Evolutionary conservation across 2,888 invertebrate species (phyloP), one percentile per base, ranked within the genome.

Genomic region (Apantesis nais): DNA sequence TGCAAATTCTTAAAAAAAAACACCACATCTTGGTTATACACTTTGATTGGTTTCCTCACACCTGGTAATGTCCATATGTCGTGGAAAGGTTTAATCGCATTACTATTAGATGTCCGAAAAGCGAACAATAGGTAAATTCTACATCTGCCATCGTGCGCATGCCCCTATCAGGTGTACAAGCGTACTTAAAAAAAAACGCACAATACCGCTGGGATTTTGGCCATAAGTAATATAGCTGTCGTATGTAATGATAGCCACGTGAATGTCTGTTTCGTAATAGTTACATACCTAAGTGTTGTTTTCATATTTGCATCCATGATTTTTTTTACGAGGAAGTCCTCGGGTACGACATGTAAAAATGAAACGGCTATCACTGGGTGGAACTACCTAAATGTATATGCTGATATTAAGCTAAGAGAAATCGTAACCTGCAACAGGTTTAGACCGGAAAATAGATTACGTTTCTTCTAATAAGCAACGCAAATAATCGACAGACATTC

Each of bases 81-180:
- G 70, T 65, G 77, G 71, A 76, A 72, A 81, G 80, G 85, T 85
- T 82, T 85, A 85, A 87, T 87, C 84, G 81, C 76, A 81, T 87
- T 86, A 85, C 79, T 68, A 72, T 67, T 60, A 65, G 37, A 66
- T 68, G 66, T 67, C 14, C 41, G 44, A 77, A 68, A 60, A 76
- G 70, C 71, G 69, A 73, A 83, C 82, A 84, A 83, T 84, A 80
- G 82, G 72, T 73, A 67, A 62, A 44, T 68, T 67, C 77, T 77
- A 71, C 81, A 81, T 78, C 82, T 81, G 72, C 69, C 76, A 83
- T 19, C 75, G 83, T 19, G 77, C 81, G 82, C 83, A 83, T 84
- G 83, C 86, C 77, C 76, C 67, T 0, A 83, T 85, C 86, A 86
- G 86, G 86, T 86, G 86, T 83, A 78, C 62, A 48, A 22, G 14